phyloP scores from a whole-genome alignment of 2,888 invertebrate genomes.

The Trichogramma dendrolimi region DNA sequence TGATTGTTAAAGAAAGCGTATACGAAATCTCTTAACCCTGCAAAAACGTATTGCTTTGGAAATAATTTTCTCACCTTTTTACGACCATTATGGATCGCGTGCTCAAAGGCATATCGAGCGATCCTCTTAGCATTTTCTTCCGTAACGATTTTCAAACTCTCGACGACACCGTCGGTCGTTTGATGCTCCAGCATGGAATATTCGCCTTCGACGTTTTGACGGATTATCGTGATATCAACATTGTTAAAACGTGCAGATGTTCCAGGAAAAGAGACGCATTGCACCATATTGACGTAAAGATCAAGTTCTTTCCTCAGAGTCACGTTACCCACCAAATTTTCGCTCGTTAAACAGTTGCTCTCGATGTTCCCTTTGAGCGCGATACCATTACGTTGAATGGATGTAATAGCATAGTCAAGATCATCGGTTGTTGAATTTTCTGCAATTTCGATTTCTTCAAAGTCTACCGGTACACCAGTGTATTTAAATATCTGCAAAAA shows the following conservation, averaged over 20 bases:
- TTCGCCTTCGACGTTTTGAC: conserved; percentile 98
- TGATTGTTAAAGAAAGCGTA: too few species aligned
- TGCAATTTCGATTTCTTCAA: conserved; percentile 87
- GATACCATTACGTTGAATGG: conserved; percentile 93
- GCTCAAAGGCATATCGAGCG: conserved; percentile 91
- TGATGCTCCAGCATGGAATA: conserved; percentile 98
- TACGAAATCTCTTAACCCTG: too few species aligned
- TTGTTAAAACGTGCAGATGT: conserved; percentile 75
- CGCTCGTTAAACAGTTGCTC: conserved; percentile 72
- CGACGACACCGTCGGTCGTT: conserved; percentile 84
- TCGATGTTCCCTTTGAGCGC: conserved; percentile 96
- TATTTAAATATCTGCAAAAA: conserved; percentile 56
- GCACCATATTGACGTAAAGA: conserved; percentile 87
- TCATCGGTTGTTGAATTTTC: conserved; percentile 77
- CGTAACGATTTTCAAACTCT: conserved; percentile 92
- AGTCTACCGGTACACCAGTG: conserved; percentile 91
- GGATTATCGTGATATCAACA: conserved; percentile 81
- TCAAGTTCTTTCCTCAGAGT: conserved; percentile 87
- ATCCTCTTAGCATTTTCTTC: conserved; percentile 82
- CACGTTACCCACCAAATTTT: conserved; percentile 85
- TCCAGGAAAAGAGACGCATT: conserved; percentile 85
- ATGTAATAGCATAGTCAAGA: conserved; percentile 86
- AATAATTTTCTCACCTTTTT: conserved; percentile 63
- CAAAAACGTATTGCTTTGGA: too few species aligned
- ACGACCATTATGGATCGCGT: conserved; percentile 74